These are phyloP conservation scores for Eospalax fontanierii DNA, from an alignment of 2,797 vertebrate species.

Conservation along the genomic window DNA sequence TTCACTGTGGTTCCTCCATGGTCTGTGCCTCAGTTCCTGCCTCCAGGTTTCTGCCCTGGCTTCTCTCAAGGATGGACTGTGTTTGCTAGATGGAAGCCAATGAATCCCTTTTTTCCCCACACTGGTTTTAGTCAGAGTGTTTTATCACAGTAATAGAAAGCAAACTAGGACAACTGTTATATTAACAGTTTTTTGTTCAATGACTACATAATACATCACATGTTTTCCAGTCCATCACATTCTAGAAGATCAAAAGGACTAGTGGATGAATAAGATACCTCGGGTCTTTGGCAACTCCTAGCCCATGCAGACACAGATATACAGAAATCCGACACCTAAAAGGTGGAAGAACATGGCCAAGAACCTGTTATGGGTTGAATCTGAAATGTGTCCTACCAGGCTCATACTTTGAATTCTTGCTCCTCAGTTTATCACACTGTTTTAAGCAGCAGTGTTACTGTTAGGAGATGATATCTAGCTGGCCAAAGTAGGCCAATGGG, in stretches of 20 bases:
- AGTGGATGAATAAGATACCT: neutral
- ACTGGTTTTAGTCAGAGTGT: no score
- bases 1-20: no score
- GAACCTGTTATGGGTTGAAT: neutral
- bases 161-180: no score
- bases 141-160: no score
- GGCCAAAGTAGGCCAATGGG: neutral
- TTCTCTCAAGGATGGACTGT: no score
- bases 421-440: neutral
- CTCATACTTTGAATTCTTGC: neutral
- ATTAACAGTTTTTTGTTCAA: slow-evolving; percentile 36
- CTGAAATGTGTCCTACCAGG: neutral
- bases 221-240: neutral
- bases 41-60: no score
- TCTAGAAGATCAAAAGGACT: neutral
- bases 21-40: no score
- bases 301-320: neutral
- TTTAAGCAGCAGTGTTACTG: neutral
- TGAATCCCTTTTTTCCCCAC: no score
- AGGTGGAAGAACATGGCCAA: neutral
- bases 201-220: neutral
- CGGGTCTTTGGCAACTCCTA: neutral
- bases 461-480: neutral
- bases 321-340: neutral
- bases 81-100: no score